Evolutionary conservation across 2,113 vertebrate species (phyloP).

Genomic region (Empidonax alnorum): DNA sequence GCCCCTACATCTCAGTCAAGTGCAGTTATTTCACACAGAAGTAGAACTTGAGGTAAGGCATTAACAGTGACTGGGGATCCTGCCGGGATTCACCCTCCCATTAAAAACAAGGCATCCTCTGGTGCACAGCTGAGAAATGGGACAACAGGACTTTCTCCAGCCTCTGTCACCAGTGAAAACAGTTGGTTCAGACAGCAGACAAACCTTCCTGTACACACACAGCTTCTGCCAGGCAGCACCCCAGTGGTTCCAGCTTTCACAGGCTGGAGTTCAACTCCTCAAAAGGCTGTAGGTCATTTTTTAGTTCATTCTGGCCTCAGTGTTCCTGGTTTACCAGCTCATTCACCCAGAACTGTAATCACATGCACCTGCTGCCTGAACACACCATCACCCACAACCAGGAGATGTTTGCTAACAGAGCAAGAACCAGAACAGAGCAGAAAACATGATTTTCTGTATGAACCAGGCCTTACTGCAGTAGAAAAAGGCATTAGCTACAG

Average conservation of each 20-base stretch:
- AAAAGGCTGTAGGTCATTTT: neutral
- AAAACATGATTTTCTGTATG: neutral
- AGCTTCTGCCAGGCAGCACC: neutral
- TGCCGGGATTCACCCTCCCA: neutral
- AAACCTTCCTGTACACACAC: neutral
- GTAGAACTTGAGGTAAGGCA: neutral
- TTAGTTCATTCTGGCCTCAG: neutral
- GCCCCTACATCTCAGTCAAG: neutral
- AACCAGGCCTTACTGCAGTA: neutral
- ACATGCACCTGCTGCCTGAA: neutral
- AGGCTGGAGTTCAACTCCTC: neutral
- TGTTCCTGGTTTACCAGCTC: neutral
- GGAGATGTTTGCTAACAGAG: neutral
- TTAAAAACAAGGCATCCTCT: neutral
- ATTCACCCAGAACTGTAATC: neutral
- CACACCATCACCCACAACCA: neutral
- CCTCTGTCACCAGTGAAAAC: neutral
- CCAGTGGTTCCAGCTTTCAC: rapidly evolving
- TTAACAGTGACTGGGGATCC: neutral
- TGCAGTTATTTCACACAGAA: neutral
- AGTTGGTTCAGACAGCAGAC: neutral
- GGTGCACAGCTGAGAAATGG: rapidly evolving
- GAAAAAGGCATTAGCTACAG: neutral
- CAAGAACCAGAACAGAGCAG: neutral
- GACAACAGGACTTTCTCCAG: neutral